Conservation (phyloP, 2,797 vertebrate species). For the Coilia nasus region DNA sequence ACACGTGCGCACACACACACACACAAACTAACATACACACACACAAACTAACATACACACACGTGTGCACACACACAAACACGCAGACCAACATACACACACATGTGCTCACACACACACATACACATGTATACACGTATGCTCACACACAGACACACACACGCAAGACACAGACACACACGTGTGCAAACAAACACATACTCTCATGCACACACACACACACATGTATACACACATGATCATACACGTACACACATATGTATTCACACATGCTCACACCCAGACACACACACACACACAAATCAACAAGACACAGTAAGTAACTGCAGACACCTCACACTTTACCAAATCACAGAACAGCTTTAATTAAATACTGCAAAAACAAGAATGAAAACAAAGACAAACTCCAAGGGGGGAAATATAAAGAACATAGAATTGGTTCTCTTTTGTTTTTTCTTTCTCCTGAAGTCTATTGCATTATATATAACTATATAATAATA, state of each 20-base stretch:
- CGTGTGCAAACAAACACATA: constrained; percentile 11
- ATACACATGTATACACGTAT: no score
- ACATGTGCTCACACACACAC: neutral
- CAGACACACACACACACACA: neutral
- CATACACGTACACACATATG: neutral
- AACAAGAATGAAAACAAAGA: constrained; percentile 46
- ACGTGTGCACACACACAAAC: constrained; percentile 22
- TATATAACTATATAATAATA: no score
- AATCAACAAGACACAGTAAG: constrained; percentile 44
- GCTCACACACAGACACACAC: neutral
- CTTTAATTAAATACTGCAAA: constrained; percentile 72
- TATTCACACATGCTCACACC: neutral
- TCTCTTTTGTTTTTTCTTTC: constrained; percentile 63
- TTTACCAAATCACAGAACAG: constrained; percentile 63
- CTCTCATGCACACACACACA: neutral
- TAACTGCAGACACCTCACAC: constrained; percentile 27
- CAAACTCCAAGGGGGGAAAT: neutral
- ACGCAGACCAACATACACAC: neutral
- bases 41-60: constrained; percentile 2
- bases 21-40: neutral
- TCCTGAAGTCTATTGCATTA: constrained; percentile 64
- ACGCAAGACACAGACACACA: constrained; percentile 17
- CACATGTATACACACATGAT: neutral
- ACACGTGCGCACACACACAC: no score
- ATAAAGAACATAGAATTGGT: constrained; percentile 62